Conservation (phyloP, 2,797 vertebrate genomes). For the Lateolabrax maculatus region DNA sequence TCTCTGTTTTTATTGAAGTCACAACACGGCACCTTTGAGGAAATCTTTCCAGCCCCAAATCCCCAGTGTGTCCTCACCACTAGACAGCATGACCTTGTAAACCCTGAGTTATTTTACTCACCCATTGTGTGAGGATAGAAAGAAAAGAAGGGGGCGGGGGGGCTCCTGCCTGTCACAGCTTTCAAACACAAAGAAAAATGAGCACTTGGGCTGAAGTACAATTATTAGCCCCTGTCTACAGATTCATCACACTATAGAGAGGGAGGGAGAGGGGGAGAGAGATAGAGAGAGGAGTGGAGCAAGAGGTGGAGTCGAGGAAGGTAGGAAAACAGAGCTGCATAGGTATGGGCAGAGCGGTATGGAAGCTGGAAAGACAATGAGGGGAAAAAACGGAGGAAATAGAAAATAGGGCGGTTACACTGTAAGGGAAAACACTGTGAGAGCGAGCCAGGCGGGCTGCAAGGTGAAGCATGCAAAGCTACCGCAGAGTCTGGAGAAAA, state of each 20-base stretch:
- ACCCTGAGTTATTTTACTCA: slow-evolving; percentile 86
- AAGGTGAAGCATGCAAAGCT: slow-evolving; percentile 53
- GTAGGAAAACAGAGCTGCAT: slow-evolving; percentile 36
- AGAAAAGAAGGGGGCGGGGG: slow-evolving; percentile 62
- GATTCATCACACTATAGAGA: slow-evolving; percentile 87
- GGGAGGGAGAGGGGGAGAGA: slow-evolving; percentile 53
- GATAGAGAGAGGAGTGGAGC: slow-evolving; percentile 33
- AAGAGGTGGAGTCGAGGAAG: slow-evolving; percentile 53
- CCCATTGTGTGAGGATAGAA: slow-evolving; percentile 79
- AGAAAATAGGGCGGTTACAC: slow-evolving; percentile 46
- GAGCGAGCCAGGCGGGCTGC: slow-evolving; percentile 15
- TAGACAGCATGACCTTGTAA: slow-evolving; percentile 88
- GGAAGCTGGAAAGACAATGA: slow-evolving; percentile 60
- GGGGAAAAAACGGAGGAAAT: slow-evolving; percentile 35
- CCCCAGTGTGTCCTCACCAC: slow-evolving; percentile 77
- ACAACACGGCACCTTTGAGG: slow-evolving; percentile 79
- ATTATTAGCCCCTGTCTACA: slow-evolving; percentile 89
- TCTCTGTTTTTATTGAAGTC: slow-evolving; percentile 77
- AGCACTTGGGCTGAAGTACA: slow-evolving; percentile 87
- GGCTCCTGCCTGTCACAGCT: slow-evolving; percentile 85
- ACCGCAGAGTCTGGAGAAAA: slow-evolving; percentile 32
- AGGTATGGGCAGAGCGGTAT: slow-evolving; percentile 37
- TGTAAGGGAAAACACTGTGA: slow-evolving; percentile 32
- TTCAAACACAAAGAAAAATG: slow-evolving; percentile 90
- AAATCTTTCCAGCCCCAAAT: slow-evolving; percentile 76